Evolutionary conservation across 92 coral and sea anemone species (phyloP).

Genomic region (Blastomussa wellsi): DNA sequence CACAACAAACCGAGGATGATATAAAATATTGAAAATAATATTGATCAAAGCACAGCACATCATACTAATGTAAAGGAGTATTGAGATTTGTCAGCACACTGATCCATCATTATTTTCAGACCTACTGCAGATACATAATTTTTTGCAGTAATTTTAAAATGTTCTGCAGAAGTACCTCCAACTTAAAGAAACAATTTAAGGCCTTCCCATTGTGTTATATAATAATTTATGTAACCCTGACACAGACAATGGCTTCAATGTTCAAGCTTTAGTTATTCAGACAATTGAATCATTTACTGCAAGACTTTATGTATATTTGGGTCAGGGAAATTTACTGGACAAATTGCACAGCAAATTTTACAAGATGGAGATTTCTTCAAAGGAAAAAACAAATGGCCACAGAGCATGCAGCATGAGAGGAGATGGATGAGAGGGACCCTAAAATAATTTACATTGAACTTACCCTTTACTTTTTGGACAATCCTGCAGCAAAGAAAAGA

Average conservation of each 20-base stretch:
- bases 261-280: neutral
- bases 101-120: neutral
- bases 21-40: too few relatives aligned
- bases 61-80: neutral
- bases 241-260: too few relatives aligned
- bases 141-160: neutral
- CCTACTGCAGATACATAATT: too few relatives aligned
- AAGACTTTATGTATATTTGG: neutral
- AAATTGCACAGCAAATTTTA: neutral
- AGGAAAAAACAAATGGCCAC: neutral
- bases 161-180: neutral
- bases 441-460: neutral
- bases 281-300: neutral
- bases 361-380: neutral
- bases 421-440: neutral
- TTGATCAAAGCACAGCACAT: too few relatives aligned
- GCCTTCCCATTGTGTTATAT: too few relatives aligned
- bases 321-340: neutral
- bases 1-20: too few relatives aligned
- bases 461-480: slow-evolving; percentile 45
- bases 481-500: slow-evolving; percentile 7
- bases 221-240: too few relatives aligned
- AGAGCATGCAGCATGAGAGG: neutral
- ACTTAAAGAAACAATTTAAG: neutral
- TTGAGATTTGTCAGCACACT: neutral